These are phyloP conservation scores for Sebastes variabilis DNA, from an alignment of 2,797 vertebrate species.

Conservation along the genomic window DNA sequence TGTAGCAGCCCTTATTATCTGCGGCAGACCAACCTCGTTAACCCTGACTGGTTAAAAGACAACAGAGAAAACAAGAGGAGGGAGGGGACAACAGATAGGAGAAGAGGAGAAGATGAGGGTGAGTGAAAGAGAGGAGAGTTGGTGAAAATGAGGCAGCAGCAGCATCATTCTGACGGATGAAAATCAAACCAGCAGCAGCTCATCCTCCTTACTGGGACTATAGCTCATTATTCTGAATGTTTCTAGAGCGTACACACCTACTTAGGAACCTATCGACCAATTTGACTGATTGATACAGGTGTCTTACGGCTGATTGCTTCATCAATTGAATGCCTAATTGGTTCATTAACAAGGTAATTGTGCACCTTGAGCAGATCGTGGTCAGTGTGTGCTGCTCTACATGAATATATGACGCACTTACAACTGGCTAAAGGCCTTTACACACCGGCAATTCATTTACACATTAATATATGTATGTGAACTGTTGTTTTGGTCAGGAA, in stretches of 20 bases:
- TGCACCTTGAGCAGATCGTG: not conserved
- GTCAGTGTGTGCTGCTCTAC: not conserved
- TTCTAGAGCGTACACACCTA: not conserved
- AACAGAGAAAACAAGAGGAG: conserved; percentile 20
- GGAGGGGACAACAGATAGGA: not conserved
- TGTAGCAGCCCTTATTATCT: conserved; percentile 23
- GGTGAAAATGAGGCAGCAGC: conserved; percentile 15
- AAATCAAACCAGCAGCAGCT: not conserved
- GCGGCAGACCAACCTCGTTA: conserved; percentile 25
- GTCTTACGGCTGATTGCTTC: not conserved
- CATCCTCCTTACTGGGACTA: not conserved
- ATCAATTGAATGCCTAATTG: not conserved
- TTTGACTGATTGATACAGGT: not conserved
- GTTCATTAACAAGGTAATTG: not conserved
- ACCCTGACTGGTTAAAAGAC: conserved; percentile 24
- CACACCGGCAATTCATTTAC: too few relatives aligned
- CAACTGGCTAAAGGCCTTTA: too few relatives aligned
- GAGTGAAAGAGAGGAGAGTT: not conserved
- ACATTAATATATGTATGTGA: too few relatives aligned
- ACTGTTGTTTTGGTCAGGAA: too few relatives aligned
- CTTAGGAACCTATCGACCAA: not conserved
- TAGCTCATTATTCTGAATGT: conserved; percentile 13
- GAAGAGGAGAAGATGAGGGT: not conserved
- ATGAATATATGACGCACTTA: not conserved
- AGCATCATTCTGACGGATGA: not conserved